Percentiles rank a stretch among this genome's conserved stretches.
Conservation (phyloP, 2,888 invertebrate species). For the Phrixothrix hirtus region DNA sequence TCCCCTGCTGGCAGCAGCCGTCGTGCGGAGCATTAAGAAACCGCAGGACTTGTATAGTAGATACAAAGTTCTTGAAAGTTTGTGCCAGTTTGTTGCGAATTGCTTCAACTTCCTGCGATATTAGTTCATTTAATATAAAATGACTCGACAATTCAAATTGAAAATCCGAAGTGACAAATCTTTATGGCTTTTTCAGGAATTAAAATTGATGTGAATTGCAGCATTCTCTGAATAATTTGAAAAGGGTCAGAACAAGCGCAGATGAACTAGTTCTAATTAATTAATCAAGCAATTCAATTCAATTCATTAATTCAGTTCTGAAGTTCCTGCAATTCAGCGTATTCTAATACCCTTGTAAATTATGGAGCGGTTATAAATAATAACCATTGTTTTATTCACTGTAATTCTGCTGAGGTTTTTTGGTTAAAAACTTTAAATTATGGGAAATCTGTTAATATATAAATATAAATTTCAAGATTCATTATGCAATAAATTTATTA, state of each 20-base stretch:
- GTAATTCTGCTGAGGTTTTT: too few species aligned
- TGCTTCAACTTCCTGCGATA: constrained; percentile 40
- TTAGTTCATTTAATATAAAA: constrained; percentile 40
- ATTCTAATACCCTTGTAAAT: background rate
- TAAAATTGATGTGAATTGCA: constrained; percentile 44
- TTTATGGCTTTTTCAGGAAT: constrained; percentile 3
- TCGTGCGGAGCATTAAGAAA: constrained; percentile 52
- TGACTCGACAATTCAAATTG: constrained; percentile 20
- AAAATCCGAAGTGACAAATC: constrained; percentile 6
- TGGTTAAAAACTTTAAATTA: too few species aligned
- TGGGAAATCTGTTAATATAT: too few species aligned
- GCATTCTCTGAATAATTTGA: constrained; percentile 44
- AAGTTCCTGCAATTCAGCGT: constrained; percentile 51
- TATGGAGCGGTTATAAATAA: background rate
- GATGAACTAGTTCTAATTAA: constrained; percentile 62
- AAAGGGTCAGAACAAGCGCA: constrained; percentile 47
- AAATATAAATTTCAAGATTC: too few species aligned
- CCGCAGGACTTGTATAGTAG: constrained; percentile 53
- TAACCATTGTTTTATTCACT: background rate
- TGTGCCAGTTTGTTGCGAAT: constrained; percentile 47
- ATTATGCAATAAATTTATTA: too few species aligned
- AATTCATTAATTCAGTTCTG: constrained; percentile 59
- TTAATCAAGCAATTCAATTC: constrained; percentile 69
- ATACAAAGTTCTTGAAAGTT: constrained; percentile 49
- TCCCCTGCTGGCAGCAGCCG: constrained; percentile 40